Conservation (phyloP, 2,113 vertebrate genomes). For the Austrofundulus limnaeus region DNA sequence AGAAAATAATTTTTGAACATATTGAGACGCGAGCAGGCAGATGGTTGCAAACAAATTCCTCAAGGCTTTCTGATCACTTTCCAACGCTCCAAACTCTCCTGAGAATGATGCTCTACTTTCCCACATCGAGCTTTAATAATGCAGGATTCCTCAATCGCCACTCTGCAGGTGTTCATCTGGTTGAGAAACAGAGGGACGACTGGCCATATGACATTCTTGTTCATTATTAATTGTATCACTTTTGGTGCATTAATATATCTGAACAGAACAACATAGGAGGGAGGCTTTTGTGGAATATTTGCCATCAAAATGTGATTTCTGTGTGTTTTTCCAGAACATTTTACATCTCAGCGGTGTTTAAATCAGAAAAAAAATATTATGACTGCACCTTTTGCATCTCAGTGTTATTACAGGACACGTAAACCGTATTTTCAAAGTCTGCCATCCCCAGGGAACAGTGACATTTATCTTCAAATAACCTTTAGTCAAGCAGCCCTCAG, state of each 20-base stretch:
- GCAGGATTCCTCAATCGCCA: conserved; percentile 28
- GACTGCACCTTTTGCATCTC: conserved; percentile 2
- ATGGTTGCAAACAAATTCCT: conserved; percentile 62
- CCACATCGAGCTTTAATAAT: conserved; percentile 39
- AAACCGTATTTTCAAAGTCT: conserved; percentile 32
- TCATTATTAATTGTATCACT: conserved; percentile 55
- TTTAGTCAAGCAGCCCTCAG: conserved; percentile 53
- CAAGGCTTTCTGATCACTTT: conserved; percentile 51
- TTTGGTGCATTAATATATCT: conserved; percentile 44
- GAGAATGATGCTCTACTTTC: conserved; percentile 66
- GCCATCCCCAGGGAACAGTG: conserved; percentile 27
- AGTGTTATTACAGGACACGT: conserved; percentile 19
- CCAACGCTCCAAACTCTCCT: conserved; percentile 50
- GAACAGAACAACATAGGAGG: neutral
- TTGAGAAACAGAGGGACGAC: conserved; percentile 30
- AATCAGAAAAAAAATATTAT: neutral
- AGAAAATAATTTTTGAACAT: conserved; percentile 36
- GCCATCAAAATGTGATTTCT: conserved; percentile 14
- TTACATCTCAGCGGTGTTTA: conserved; percentile 16
- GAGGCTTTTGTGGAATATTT: neutral
- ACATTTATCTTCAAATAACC: conserved; percentile 64
- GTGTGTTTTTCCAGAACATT: conserved; percentile 16
- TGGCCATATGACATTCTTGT: conserved; percentile 43
- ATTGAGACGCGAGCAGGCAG: conserved; percentile 54
- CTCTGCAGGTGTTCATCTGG: conserved; percentile 54